Evolutionary conservation across 2,797 vertebrate genomes (phyloP), one percentile per base, ranked within the genome.

Genomic region (Bovichtus diacanthus): DNA sequence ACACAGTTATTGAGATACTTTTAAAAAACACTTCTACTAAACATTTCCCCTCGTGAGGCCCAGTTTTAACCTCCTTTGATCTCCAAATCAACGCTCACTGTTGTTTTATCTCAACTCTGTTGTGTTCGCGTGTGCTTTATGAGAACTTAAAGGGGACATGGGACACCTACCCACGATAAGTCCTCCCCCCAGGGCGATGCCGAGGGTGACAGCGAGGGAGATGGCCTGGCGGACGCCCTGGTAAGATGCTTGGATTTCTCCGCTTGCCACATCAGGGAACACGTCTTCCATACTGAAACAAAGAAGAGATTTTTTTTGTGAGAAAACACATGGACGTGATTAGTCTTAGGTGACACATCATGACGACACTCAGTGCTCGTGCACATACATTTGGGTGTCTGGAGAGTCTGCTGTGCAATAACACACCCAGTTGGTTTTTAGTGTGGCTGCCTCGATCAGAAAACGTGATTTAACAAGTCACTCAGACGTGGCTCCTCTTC

Each of bases 161-260:
- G 18, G 18, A 6, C 27, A 88, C 96, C 78, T 84, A 97, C 97
- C 98, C 10, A 94, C 95, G 68, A 98, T 1, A 9, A 88, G 70
- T 0, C 97, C 97, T 0, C 98, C 97, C 1, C 96, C 3, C 0
- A 88, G 15, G 7, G 97, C 96, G 0, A 97, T 76, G 38, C 88
- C 93, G 49, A 98, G 92, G 0, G 97, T 97, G 77, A 97, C 69
- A 0, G 81, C 92, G 16, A 99, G 90, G 2, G 96, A 96, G 0
- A 93, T 65, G 44, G 95, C 93, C 89, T 99, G 97, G 41, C 82
- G 55, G 0, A 92, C 0, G 0, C 90, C 96, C 74, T 98, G 97
- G 7, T 1, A n/a, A 0, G 71, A 54, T 1, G 91, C 65, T 0
- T 23, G 54, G 41, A 87, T 54, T 0, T 29, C 0, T 0, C 81